Evolutionary conservation across 2,797 vertebrate species (phyloP).

Genomic region (Geotria australis): DNA sequence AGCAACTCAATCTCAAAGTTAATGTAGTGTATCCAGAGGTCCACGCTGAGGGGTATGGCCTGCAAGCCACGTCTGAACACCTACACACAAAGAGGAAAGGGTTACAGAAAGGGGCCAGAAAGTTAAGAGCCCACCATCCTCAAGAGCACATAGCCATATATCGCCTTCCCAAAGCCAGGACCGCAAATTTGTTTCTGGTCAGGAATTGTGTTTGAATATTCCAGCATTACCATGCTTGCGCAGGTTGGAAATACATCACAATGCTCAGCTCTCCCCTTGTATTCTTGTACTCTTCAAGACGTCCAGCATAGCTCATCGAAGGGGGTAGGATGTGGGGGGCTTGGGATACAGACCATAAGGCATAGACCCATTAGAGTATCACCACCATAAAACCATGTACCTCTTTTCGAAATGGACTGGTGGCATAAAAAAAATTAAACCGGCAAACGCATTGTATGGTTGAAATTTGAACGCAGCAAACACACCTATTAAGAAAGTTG

Average conservation of each 20-base stretch:
- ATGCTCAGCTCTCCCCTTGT: not conserved
- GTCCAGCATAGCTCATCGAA: not conserved
- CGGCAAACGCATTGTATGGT: no score
- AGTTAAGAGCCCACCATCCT: constrained; percentile 2
- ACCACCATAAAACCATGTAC: constrained; percentile 2
- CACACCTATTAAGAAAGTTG: no score
- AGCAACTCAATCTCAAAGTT: constrained; percentile 76
- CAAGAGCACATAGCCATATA: constrained; percentile 6
- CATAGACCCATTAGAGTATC: constrained; percentile 49
- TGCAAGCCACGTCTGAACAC: constrained; percentile 85
- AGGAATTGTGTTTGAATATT: not conserved
- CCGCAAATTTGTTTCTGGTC: not conserved
- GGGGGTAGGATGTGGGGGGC: not conserved
- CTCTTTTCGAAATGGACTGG: no score
- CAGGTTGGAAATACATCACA: not conserved
- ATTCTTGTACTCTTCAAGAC: not conserved
- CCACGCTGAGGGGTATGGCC: constrained; percentile 89
- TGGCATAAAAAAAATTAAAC: no score
- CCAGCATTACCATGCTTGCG: not conserved
- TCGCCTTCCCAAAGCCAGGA: constrained; percentile 11
- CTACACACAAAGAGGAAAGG: constrained; percentile 18
- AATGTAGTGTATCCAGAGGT: constrained; percentile 92
- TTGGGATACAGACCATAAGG: constrained; percentile 42
- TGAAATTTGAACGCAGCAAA: no score
- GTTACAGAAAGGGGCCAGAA: not conserved